phyloP scores from a whole-genome alignment of 2,797 vertebrate species.

The Cryptoprocta ferox region DNA sequence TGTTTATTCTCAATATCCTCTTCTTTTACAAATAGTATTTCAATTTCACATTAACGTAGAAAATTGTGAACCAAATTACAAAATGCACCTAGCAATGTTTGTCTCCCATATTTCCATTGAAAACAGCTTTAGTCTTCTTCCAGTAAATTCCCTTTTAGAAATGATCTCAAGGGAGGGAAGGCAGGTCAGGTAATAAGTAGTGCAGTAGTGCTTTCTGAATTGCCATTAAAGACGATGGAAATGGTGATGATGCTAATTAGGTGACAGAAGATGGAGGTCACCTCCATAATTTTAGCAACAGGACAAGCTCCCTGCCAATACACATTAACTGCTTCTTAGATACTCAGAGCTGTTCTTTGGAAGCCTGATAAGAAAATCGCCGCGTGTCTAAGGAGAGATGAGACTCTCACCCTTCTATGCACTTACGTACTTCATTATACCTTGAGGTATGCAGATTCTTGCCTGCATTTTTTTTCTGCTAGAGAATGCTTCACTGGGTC shows the following conservation, averaged over 20 bases:
- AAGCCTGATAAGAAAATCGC: not conserved
- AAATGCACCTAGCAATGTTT: not conserved
- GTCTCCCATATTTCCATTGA: not conserved
- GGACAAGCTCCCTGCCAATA: not conserved
- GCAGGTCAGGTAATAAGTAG: not conserved
- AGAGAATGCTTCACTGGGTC: not conserved
- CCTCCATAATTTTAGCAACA: not conserved
- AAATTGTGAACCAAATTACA: not conserved
- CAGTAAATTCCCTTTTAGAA: not conserved
- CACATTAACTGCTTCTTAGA: not conserved
- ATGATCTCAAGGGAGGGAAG: not conserved
- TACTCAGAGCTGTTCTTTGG: not conserved
- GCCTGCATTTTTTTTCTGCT: not conserved
- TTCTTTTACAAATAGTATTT: constrained; percentile 13
- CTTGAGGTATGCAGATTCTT: not conserved
- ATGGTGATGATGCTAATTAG: not conserved
- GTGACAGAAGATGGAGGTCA: not conserved
- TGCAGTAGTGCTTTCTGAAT: not conserved
- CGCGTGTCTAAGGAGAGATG: not conserved
- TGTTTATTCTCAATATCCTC: not conserved
- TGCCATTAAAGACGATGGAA: not conserved
- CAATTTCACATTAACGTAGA: not conserved
- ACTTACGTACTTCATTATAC: not conserved
- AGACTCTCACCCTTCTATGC: not conserved
- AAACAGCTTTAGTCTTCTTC: not conserved